Evolutionary conservation across 1,140 invertebrate species (phyloP), one percentile per base, ranked within the genome.

Genomic region (Drosophila lacertosa): DNA sequence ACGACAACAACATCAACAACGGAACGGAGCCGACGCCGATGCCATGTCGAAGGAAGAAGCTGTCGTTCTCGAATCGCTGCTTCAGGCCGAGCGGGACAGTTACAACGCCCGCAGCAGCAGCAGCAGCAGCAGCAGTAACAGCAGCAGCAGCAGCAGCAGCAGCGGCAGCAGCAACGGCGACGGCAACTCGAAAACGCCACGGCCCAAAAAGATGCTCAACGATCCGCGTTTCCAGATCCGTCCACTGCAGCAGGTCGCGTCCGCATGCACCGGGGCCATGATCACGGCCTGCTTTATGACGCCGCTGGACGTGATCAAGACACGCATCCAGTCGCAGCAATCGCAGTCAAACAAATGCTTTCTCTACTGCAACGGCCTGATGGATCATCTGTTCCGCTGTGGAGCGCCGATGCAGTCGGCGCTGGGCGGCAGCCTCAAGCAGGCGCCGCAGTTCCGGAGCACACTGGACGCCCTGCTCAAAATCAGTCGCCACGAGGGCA

Each of bases 291-390:
- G 97, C 39, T 94, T 97, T 82, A 96, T 99, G 91, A 99, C 99
- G 2, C 99, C 99, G 0, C 92, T 99, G 68, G 99, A 99, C 94
- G 99, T 99, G n/a, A 97, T 99, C 0, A 99, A 99, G 94, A 99
- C 99, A 71, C 94, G 99, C 24, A 92, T 99, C 45, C 99, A 99
- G 93, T 95, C 97, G 4, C 98, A 99, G 92, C 96, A 98, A n/a
- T 58, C 88, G 22, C 60, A 59, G 5, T 95, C 95, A 26, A 96
- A 97, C 71, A 96, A 96, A 92, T 99, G 98, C 92, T 99, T 98
- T 92, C 92, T 99, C 11, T 99, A 99, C 91, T 98, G 97, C 89
- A 99, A 99, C 94, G 98, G 98, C 0, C 92, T 99, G 20, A 99
- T 99, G 98, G 99, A 99, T 92, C 98, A 99, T 90, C 91, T 99